Conservation (phyloP, 92 coral and sea anemone genomes). For the Palythoa grandis region DNA sequence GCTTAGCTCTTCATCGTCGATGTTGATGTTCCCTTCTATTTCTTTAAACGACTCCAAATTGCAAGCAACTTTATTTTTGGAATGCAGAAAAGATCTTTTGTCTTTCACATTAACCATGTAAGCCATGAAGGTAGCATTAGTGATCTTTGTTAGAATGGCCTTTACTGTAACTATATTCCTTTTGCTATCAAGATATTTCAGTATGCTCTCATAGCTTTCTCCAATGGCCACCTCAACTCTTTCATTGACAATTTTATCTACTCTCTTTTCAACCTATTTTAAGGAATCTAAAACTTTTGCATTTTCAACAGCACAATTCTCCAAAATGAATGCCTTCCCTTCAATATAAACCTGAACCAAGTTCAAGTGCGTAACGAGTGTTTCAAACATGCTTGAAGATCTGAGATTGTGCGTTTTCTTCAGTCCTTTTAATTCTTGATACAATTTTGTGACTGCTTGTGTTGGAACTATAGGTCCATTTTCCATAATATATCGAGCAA, state of each 20-base stretch:
- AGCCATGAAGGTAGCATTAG: slow-evolving; percentile 1
- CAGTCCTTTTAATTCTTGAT: slow-evolving; percentile 39
- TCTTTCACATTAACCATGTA: not conserved
- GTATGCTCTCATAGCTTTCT: not conserved
- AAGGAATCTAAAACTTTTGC: not conserved
- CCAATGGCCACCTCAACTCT: slow-evolving; percentile 35
- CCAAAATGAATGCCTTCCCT: slow-evolving; percentile 35
- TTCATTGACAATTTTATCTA: slow-evolving; percentile 18
- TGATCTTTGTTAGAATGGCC: slow-evolving; percentile 23
- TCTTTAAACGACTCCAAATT: not conserved
- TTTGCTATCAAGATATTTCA: slow-evolving; percentile 43
- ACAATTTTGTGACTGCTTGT: slow-evolving; percentile 31
- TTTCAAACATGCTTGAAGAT: slow-evolving; percentile 8
- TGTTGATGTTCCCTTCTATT: not conserved
- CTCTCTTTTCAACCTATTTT: slow-evolving; percentile 3
- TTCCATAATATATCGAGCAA: slow-evolving; percentile 33
- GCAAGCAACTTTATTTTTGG: not conserved
- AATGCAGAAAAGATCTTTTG: not conserved
- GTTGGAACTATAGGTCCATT: slow-evolving; percentile 41
- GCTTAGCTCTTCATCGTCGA: not conserved
- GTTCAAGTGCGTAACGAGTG: slow-evolving; percentile 28
- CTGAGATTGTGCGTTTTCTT: not conserved
- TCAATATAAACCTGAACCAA: slow-evolving; percentile 39
- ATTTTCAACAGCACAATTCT: slow-evolving; percentile 23
- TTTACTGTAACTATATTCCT: slow-evolving; percentile 54